Conservation (phyloP, 2,113 vertebrate genomes). For the Takifugu bimaculatus region DNA sequence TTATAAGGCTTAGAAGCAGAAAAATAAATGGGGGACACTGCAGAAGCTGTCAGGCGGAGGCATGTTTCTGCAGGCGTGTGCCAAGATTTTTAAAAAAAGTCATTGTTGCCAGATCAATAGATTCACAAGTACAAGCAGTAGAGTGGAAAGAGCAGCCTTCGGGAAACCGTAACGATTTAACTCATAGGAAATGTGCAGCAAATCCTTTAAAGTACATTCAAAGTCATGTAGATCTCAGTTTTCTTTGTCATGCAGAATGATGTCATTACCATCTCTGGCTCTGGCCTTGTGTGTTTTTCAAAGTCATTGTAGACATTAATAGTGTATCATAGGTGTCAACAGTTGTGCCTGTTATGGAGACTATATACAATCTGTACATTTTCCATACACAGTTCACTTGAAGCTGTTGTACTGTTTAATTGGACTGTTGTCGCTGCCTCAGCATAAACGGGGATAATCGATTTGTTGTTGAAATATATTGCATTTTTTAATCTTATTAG, state of each 20-base stretch:
- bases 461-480: too few relatives aligned
- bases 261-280: too few relatives aligned
- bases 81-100: slow-evolving; percentile 33
- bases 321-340: too few relatives aligned
- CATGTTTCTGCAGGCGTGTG: slow-evolving; percentile 19
- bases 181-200: slow-evolving; percentile 6
- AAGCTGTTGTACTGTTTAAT: too few relatives aligned
- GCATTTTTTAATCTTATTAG: too few relatives aligned
- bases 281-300: too few relatives aligned
- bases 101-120: slow-evolving; percentile 28
- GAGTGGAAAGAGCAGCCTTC: slow-evolving; percentile 4
- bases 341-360: too few relatives aligned
- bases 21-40: slow-evolving; percentile 21
- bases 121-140: slow-evolving; percentile 2
- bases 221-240: neutral
- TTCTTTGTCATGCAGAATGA: neutral
- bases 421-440: too few relatives aligned
- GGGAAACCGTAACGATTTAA: neutral
- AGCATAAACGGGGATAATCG: too few relatives aligned
- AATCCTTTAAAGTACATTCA: slow-evolving; percentile 14
- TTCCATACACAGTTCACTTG: too few relatives aligned
- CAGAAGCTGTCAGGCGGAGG: slow-evolving; percentile 5
- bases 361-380: too few relatives aligned
- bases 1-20: slow-evolving; percentile 43
- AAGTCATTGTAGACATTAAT: too few relatives aligned